These are phyloP conservation scores for Frankliniella fusca DNA, from an alignment of 2,888 invertebrate genomes.

Conservation along the genomic window DNA sequence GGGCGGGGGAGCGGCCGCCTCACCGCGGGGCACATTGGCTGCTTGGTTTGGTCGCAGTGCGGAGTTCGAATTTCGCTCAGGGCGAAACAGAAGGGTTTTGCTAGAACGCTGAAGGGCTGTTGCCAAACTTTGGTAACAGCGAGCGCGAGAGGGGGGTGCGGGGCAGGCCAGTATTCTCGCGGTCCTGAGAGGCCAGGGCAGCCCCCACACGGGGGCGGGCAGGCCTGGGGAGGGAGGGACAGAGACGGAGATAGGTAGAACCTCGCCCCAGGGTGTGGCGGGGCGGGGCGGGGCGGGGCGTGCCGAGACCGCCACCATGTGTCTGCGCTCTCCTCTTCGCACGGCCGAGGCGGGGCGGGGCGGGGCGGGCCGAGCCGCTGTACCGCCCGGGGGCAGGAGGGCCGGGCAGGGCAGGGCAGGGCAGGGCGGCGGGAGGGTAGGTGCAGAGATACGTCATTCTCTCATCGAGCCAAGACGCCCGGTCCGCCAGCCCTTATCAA, in stretches of 20 bases:
- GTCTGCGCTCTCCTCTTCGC: background rate
- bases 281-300: slow-evolving; percentile 1
- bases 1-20: too few relatives aligned
- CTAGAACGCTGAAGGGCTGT: slow-evolving; percentile 24
- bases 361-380: background rate
- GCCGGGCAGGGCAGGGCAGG: background rate
- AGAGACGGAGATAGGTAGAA: background rate
- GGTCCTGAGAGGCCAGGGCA: background rate
- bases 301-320: slow-evolving; percentile 1
- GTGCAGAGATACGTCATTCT: slow-evolving; percentile 20
- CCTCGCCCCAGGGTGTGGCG: background rate
- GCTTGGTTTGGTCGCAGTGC: background rate
- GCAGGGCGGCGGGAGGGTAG: background rate
- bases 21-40: background rate
- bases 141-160: background rate
- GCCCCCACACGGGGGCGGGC: too few relatives aligned
- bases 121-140: slow-evolving; percentile 24
- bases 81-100: slow-evolving; percentile 24
- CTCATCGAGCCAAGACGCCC: background rate
- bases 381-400: background rate
- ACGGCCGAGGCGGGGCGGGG: background rate
- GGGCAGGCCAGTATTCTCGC: background rate
- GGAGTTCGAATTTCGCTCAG: slow-evolving; percentile 20
- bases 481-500: slow-evolving; percentile 7
- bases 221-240: background rate